Evolutionary conservation across 2,113 vertebrate species (phyloP).

Genomic region (Lichenostomus cassidix): DNA sequence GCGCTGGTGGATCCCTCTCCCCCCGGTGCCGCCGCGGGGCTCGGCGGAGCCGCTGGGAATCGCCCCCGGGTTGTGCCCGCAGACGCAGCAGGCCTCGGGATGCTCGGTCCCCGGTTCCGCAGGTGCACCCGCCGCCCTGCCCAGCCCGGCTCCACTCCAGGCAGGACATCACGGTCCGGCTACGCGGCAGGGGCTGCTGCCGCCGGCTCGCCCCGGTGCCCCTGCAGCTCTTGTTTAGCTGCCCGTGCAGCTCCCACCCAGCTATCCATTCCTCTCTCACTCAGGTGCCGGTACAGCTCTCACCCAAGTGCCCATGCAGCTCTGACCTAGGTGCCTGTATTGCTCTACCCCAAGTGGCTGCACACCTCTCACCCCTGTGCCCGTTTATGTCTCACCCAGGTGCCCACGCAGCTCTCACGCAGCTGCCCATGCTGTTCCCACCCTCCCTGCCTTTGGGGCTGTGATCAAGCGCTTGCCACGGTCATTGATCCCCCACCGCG

Average conservation of each 20-base stretch:
- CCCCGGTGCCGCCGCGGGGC: not conserved
- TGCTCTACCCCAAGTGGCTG: too few relatives aligned
- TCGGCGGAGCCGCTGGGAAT: not conserved
- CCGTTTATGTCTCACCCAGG: accelerated
- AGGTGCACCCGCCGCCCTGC: not conserved
- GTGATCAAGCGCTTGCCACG: not conserved
- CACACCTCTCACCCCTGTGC: accelerated
- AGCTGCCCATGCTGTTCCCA: accelerated
- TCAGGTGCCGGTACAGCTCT: too few relatives aligned
- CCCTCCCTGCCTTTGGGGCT: not conserved
- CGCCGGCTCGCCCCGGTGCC: accelerated
- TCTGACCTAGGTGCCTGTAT: accelerated
- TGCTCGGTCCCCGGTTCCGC: not conserved
- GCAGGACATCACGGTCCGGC: not conserved
- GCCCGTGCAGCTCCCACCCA: too few relatives aligned
- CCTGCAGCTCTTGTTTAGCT: not conserved
- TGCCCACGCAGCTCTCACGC: not conserved
- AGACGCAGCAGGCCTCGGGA: not conserved
- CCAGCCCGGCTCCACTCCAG: not conserved
- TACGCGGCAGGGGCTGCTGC: not conserved
- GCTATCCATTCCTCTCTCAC: not conserved
- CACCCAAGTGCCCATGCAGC: accelerated
- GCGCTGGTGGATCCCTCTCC: too few relatives aligned
- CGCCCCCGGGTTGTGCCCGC: not conserved
- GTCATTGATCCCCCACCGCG: not conserved